Percentiles rank a stretch among this genome's conserved stretches.
phyloP scores from a whole-genome alignment of 2,888 invertebrate species.

The Biston stratarius region DNA sequence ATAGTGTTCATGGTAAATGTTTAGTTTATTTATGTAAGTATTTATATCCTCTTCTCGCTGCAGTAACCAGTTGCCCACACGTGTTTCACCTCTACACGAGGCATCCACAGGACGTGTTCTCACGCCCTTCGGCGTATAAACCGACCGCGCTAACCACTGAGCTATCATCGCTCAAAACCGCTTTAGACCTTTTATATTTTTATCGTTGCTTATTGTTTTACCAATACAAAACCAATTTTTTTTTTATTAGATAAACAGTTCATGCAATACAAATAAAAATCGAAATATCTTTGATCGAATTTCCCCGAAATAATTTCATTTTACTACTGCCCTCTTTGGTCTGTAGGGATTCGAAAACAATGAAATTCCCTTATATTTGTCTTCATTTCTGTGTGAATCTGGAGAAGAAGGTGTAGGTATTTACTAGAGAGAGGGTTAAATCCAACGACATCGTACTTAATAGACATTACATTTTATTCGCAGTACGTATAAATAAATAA shows the following conservation, averaged over 20 bases:
- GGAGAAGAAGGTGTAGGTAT: slow-evolving; percentile 14
- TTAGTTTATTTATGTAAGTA: too few species aligned
- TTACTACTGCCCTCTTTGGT: slow-evolving; percentile 17
- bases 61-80: too few species aligned
- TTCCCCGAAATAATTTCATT: slow-evolving; percentile 27
- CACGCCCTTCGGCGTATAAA: too few species aligned
- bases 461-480: not conserved
- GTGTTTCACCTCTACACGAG: too few species aligned
- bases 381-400: slow-evolving; percentile 25
- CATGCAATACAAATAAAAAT: slow-evolving; percentile 10
- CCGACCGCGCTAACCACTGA: too few species aligned
- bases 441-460: not conserved
- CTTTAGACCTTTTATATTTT: not conserved
- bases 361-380: slow-evolving; percentile 33
- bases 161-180: too few species aligned
- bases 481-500: not conserved
- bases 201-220: not conserved
- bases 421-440: slow-evolving; percentile 11
- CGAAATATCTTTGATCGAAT: slow-evolving; percentile 23
- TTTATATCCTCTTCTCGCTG: too few species aligned
- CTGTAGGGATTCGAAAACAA: slow-evolving; percentile 24
- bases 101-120: too few species aligned
- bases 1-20: too few species aligned
- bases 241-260: slow-evolving; percentile 19
- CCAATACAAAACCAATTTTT: slow-evolving; percentile 13